Evolutionary conservation across 2,113 vertebrate genomes (phyloP), one percentile per base, ranked within the genome.

Genomic region (Tinamus guttatus): DNA sequence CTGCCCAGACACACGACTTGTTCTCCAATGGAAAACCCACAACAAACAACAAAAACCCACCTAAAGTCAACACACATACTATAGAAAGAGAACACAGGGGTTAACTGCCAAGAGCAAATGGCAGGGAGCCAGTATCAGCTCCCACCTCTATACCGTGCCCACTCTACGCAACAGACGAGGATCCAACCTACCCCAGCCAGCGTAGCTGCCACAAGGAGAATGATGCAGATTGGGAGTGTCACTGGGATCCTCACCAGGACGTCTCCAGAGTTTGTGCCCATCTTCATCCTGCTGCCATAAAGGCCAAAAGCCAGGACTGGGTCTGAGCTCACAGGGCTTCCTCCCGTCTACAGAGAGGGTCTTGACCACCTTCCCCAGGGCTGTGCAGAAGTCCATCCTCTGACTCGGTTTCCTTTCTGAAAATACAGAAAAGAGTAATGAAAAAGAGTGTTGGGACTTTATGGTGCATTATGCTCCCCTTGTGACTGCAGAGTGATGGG

Each of bases 61-160:
- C 47, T 2, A 32, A 21, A 4, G 2, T 8, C 89, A 87, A 94
- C 58, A 94, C 89, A 87, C 34, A 59, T n/a, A 22, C 78, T 63
- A 51, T 28, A 51, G 9, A 62, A 82, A 95, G 90, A 96, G 68
- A 97, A 95, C 43, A 51, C 38, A 27, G 69, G 84, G 45, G 78
- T 94, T 93, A 90, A 82, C 67, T 69, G 93, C 95, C 96, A 97
- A 95, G 65, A 93, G 81, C 58, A 32, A 65, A 83, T 51, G 85
- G 94, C 92, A 54, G 63, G 2, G 25, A 91, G 85, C 94, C 94
- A 95, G 62, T 47, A 40, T 20, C 45, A 81, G 84, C 20, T 88
- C 94, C 79, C 76, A 52, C 68, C 77, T 62, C 85, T 34, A 20
- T 71, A 27, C 34, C 74, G 78, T 10, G 27, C 89, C 71, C 86